Conservation (phyloP, 2,888 invertebrate species). For the Blomia tropicalis region DNA sequence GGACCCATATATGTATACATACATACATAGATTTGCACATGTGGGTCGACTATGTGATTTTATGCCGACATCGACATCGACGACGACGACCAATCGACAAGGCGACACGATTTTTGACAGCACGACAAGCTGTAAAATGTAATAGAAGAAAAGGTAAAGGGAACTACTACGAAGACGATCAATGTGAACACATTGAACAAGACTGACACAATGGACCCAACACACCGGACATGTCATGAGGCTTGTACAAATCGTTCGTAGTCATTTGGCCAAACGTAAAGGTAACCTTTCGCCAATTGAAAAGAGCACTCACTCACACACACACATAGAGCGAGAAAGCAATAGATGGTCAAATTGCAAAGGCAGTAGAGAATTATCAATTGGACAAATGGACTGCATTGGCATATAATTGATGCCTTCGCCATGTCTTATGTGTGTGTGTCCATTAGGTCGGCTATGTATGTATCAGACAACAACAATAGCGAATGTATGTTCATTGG, state of each 20-base stretch:
- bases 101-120: conserved; percentile 5
- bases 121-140: background rate
- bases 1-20: too few relatives aligned
- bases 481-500: too few relatives aligned
- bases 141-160: background rate
- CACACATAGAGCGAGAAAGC: background rate
- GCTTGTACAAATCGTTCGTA: background rate
- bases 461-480: too few relatives aligned
- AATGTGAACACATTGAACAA: too few relatives aligned
- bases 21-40: too few relatives aligned
- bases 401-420: conserved; percentile 14
- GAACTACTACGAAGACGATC: conserved; percentile 4
- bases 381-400: conserved; percentile 3
- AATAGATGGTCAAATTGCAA: conserved; percentile 1
- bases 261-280: background rate
- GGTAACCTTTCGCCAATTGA: conserved; percentile 5
- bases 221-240: conserved; percentile 8
- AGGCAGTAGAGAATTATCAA: background rate
- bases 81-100: too few relatives aligned
- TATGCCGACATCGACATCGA: too few relatives aligned
- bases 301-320: background rate
- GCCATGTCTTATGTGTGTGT: background rate
- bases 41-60: too few relatives aligned
- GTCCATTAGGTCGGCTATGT: background rate
- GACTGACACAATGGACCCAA: background rate